phyloP scores from a whole-genome alignment of 2,113 vertebrate species.

The Hyaena hyaena region DNA sequence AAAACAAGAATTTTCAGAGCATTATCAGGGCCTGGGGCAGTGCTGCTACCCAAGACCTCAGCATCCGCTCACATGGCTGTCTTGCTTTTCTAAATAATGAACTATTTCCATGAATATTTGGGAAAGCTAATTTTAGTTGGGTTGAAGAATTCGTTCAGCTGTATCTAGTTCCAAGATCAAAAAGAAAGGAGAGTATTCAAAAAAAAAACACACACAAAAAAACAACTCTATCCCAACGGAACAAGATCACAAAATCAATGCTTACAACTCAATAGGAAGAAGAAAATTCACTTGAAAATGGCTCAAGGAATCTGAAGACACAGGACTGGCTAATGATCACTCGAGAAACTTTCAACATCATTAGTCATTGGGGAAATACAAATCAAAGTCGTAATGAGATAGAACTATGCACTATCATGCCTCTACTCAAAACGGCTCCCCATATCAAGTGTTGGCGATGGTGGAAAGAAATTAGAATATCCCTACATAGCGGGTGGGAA shows the following conservation, averaged over 20 bases:
- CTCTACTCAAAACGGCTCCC: not conserved
- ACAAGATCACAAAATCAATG: not conserved
- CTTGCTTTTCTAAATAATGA: not conserved
- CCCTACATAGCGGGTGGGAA: not conserved
- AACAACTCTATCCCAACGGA: not conserved
- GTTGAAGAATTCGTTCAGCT: not conserved
- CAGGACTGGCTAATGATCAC: not conserved
- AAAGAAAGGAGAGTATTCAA: conserved; percentile 11
- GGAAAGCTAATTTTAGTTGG: not conserved
- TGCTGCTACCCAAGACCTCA: fast-evolving
- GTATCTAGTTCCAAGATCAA: conserved; percentile 45
- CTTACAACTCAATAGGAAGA: not conserved
- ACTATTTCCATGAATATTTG: not conserved
- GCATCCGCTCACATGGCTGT: not conserved
- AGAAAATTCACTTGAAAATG: not conserved
- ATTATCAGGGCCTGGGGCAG: no score
- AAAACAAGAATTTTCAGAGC: not conserved
- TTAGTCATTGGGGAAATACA: not conserved
- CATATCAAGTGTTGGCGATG: not conserved
- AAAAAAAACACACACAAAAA: not conserved
- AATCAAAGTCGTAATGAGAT: not conserved
- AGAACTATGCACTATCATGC: not conserved
- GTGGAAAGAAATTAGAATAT: not conserved
- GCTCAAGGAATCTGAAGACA: not conserved
- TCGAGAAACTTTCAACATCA: not conserved